Evolutionary conservation across 2,888 invertebrate genomes (phyloP), one percentile per base, ranked within the genome.

Genomic region (Loripinus fragilis): DNA sequence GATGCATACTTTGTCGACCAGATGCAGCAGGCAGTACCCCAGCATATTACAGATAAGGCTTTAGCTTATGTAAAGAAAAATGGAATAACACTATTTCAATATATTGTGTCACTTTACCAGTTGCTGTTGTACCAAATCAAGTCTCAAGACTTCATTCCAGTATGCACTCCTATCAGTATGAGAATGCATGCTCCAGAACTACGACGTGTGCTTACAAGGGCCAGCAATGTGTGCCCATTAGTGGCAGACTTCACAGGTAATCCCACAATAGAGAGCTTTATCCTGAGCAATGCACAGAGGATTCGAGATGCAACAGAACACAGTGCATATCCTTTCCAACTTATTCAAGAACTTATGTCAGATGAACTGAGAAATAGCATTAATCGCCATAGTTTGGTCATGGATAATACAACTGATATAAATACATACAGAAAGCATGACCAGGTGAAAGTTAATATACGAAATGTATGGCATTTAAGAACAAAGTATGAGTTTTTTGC

Each of bases 81-180:
- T 0, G 73, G 80, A 0, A 76, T 76, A 1, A 73, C 76, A 20
- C 20, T 76, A 12, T 80, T 73, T 48, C 41, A 80, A 38, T 80
- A 76, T n/a, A 45, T 80, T 7, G 69, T 80, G 25, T 69, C 80
- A 8, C 28, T 76, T n/a, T 80, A 80, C 30, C 69, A 70, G 60
- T 50, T 52, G 0, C 41, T 55, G 10, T 64, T 80, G 0, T 66
- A 76, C 23, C 17, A 70, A 7, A 69, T 55, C 25, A 76, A 75
- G n/a, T 45, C 65, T 2, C 33, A 30, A 20, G 55, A 67, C 7
- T 42, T 69, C 12, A 74, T 80, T 28, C 74, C 80, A 28, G 41
- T 80, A 12, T 71, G 74, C n/a, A 80, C 80, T 23, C 74, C 71
- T 33, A 71, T 74, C 8, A 76, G 77, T 55, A 74, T 80, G 80